Base-by-base conservation (phyloP, 1,140 invertebrate genomes). In the Lineus longissimus region DNA sequence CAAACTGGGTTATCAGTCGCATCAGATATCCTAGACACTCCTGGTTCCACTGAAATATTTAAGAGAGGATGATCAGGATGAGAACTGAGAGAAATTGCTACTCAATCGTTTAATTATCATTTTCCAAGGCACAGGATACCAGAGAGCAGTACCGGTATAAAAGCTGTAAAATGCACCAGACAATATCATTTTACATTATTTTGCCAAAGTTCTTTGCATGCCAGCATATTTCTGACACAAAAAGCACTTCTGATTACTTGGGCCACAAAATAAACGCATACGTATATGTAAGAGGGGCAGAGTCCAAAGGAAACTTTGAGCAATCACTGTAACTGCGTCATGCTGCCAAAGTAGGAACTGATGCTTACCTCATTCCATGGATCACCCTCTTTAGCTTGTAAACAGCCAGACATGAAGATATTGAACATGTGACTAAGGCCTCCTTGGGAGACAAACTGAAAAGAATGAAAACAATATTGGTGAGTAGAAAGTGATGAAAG, bases 11-110 rank as follows among this genome's bases (percentile, higher is more conserved):
- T 17, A 96, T 79, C 61, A 93, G 84, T 70, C 92, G 91, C 17
- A 96, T 75, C 13, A 97, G 78, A 70, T 90, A 89, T 0, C 93
- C 92, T 11, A 96, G 82, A 77, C 93, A 95, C 74, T 97, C 94
- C 80, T 95, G 93, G 60, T 93, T 89, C 94, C 94, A 96, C 82
- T 96, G 66, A 45, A 69, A 67, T 61, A 55, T 30, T 6, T 56
- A 15, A 45, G 25, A 51, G 47, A 23, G 19, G n/a, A 23, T 9
- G n/a, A 51, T 51, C 15, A 7, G 15, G 15, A 36, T 15, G 15
- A 4, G 4, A 7, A 36, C 15, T 36, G 33, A 7, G 33, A 55
- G 40, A 36, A 29, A 57, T 23, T 25, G 55, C 45, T 25, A 13
- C 36, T 64, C 0, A 41, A 23, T 17, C 40, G 1, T 2, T 30